Percentiles rank a stretch among this genome's conserved stretches.
These are phyloP conservation scores for Carcina quercana DNA, from an alignment of 2,888 invertebrate species.

Conservation along the genomic window DNA sequence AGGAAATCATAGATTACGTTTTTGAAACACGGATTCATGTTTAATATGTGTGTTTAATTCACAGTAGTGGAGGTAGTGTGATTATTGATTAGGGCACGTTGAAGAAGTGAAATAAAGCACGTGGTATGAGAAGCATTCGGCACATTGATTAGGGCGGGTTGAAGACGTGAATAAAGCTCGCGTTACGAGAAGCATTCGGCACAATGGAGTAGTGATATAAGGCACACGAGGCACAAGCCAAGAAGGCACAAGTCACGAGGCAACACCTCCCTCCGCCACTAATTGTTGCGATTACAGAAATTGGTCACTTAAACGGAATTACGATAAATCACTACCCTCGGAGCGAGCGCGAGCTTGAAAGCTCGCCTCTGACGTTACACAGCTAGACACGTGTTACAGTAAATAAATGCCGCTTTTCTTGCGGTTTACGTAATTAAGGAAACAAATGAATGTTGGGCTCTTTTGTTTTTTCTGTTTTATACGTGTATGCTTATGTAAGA, in stretches of 20 bases:
- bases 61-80: slow-evolving; percentile 3
- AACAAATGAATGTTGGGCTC: too few relatives aligned
- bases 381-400: slow-evolving; percentile 45
- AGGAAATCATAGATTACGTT: too few relatives aligned
- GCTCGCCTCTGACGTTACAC: slow-evolving; percentile 28
- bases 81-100: neutral
- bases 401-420: too few relatives aligned
- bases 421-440: too few relatives aligned
- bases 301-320: slow-evolving; percentile 50
- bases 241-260: slow-evolving; percentile 20
- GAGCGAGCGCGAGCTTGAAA: slow-evolving; percentile 22
- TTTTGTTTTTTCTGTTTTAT: too few relatives aligned
- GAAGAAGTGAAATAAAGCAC: too few relatives aligned
- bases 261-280: slow-evolving; percentile 24
- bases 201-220: slow-evolving; percentile 4
- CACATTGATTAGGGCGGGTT: too few relatives aligned
- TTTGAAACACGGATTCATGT: slow-evolving; percentile 11
- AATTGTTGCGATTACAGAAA: slow-evolving; percentile 54
- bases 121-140: too few relatives aligned
- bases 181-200: neutral
- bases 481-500: too few relatives aligned
- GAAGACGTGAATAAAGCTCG: neutral
- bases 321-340: slow-evolving; percentile 42
- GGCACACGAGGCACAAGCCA: slow-evolving; percentile 14
- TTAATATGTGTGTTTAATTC: slow-evolving; percentile 19